Conservation (phyloP, 2,113 vertebrate species). For the Chloroceryle aenea region DNA sequence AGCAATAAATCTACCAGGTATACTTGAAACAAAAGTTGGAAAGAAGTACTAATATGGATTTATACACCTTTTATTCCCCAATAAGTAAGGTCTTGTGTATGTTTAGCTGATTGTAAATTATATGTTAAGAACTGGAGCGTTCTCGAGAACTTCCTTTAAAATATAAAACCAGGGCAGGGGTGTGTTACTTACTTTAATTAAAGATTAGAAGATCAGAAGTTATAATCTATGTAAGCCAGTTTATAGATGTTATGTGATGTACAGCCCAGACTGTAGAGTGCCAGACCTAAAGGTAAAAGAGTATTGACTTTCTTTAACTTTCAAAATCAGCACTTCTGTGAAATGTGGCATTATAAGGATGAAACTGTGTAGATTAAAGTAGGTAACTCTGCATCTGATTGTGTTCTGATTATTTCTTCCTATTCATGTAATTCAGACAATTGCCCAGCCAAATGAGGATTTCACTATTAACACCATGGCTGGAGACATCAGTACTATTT, state of each 20-base stretch:
- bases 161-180: background rate
- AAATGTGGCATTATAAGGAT: background rate
- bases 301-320: background rate
- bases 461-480: background rate
- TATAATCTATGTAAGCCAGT: background rate
- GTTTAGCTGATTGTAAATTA: background rate
- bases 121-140: background rate
- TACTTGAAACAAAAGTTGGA: background rate
- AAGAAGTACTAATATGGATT: constrained; percentile 5
- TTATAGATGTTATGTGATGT: background rate
- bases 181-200: background rate
- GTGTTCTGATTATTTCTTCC: background rate
- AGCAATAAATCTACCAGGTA: constrained; percentile 50
- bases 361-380: background rate
- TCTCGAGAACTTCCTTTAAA: constrained; percentile 17
- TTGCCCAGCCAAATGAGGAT: background rate
- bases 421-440: background rate
- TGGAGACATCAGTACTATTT: background rate
- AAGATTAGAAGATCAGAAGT: background rate
- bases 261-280: background rate
- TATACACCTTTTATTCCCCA: constrained; percentile 15
- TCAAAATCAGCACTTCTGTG: background rate
- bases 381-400: background rate
- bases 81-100: background rate
- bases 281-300: background rate